These are phyloP conservation scores for Hucho hucho DNA, from an alignment of 2,113 vertebrate genomes.

Conservation along the genomic window DNA sequence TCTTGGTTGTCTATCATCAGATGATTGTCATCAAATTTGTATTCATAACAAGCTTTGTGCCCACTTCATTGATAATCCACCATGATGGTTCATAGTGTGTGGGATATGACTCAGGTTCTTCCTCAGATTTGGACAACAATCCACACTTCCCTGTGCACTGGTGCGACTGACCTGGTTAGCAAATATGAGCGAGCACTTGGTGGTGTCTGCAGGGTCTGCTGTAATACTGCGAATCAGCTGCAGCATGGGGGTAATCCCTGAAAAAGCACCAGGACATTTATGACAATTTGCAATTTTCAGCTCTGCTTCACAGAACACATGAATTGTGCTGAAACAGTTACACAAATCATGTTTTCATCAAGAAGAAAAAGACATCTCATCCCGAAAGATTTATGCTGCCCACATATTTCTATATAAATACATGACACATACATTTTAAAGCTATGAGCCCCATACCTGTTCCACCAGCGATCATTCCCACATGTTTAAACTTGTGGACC, in stretches of 20 bases:
- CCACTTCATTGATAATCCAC: no score
- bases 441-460: conserved; percentile 69
- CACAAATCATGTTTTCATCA: neutral
- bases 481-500: conserved; percentile 67
- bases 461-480: conserved; percentile 95
- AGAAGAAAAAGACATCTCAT: neutral
- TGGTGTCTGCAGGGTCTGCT: conserved; percentile 77
- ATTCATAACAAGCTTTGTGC: no score
- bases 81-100: no score
- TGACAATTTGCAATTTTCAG: neutral
- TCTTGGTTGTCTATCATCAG: no score
- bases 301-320: no score
- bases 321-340: neutral
- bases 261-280: conserved; percentile 18
- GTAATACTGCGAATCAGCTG: conserved; percentile 86
- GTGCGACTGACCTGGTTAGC: conserved; percentile 84
- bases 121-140: no score
- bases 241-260: conserved; percentile 93
- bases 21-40: no score
- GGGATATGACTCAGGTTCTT: no score
- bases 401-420: no score
- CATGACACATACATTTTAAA: no score
- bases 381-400: no score
- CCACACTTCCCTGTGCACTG: no score
- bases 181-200: conserved; percentile 87